phyloP scores from a whole-genome alignment of 2,113 vertebrate species.

The Corythaeola cristata region DNA sequence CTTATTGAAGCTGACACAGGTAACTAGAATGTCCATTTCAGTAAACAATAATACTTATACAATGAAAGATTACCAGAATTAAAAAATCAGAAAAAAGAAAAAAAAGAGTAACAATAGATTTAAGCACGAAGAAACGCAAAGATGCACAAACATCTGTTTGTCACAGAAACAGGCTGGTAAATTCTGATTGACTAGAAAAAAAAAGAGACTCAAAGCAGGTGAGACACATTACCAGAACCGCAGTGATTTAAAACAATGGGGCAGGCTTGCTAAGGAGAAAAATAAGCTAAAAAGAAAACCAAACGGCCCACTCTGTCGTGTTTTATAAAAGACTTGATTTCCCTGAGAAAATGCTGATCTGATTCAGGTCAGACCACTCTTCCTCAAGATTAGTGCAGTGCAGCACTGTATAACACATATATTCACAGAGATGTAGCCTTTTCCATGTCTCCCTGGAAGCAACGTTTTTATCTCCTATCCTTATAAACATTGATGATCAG shows the following conservation, averaged over 20 bases:
- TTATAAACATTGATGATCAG: too few species aligned
- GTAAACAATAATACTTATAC: not conserved
- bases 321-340: not conserved
- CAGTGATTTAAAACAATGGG: not conserved
- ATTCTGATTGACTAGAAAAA: not conserved
- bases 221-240: rapidly evolving
- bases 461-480: not conserved
- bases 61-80: not conserved
- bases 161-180: not conserved
- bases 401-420: rapidly evolving
- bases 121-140: not conserved
- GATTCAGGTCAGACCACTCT: not conserved
- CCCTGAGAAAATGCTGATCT: not conserved
- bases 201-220: not conserved
- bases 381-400: not conserved
- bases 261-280: not conserved
- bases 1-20: not conserved
- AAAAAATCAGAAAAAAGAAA: too few species aligned
- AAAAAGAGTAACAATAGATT: not conserved
- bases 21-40: not conserved
- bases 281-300: not conserved
- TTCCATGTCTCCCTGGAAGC: not conserved
- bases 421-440: rapidly evolving
- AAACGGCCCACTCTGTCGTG: not conserved
- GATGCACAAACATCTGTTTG: not conserved